Evolutionary conservation across 2,797 vertebrate genomes (phyloP).

Genomic region (Leptatherina wallacei): DNA sequence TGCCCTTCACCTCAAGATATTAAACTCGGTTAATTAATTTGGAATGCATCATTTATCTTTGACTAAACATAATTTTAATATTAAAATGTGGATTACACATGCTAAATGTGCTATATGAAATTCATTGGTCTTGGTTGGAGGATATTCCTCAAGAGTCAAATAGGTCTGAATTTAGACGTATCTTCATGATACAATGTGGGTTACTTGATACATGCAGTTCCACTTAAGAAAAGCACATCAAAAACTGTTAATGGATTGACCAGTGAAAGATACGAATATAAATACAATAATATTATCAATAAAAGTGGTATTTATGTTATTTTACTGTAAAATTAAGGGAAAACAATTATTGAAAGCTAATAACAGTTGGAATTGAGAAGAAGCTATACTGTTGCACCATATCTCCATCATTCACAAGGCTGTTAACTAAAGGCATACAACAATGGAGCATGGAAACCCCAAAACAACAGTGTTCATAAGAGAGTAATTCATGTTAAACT

Average conservation of each 20-base stretch:
- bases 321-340: constrained; percentile 32
- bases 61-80: not conserved
- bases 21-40: constrained; percentile 40
- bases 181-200: constrained; percentile 3
- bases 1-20: constrained; percentile 21
- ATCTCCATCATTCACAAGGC: constrained; percentile 39
- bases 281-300: not conserved
- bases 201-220: not conserved
- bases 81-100: constrained; percentile 16
- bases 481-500: constrained; percentile 73
- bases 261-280: not conserved
- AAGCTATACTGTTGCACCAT: constrained; percentile 22
- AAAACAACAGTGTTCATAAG: constrained; percentile 71
- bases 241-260: not conserved
- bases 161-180: not conserved
- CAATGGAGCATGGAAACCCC: constrained; percentile 59
- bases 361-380: constrained; percentile 15
- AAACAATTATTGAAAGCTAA: constrained; percentile 26
- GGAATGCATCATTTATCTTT: constrained; percentile 22
- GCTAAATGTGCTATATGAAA: not conserved
- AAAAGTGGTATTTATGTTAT: not conserved
- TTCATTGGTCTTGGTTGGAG: not conserved
- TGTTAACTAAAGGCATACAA: constrained; percentile 70
- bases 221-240: not conserved
- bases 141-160: not conserved